Evolutionary conservation across 92 coral and sea anemone genomes (phyloP), one percentile per base, ranked within the genome.

Genomic region (Parazoanthus atlanticus): DNA sequence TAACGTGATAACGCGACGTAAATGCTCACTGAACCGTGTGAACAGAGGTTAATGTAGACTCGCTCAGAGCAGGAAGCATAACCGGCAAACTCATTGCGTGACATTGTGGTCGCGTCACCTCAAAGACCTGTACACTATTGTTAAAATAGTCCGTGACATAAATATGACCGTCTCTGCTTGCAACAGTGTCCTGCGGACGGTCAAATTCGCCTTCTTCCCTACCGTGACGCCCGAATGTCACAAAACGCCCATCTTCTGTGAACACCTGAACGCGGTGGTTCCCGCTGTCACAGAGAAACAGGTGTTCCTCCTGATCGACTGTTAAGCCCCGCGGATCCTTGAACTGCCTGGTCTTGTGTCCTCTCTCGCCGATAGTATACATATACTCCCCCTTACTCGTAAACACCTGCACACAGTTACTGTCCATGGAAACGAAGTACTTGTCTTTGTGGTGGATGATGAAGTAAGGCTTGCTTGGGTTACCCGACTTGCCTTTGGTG

Each of bases 251-350:
- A 47, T 95, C 98, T 21, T 82, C 88, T 26, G 94, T 84, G 85
- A 93, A 91, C 70, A 93, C 88, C 40, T 93, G 96, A 1, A 95
- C 90, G 29, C 98, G 94, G 78, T 95, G 98, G 76, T 95, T 93
- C 21, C 94, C 98, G 72, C 96, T 88, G 78, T 95, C 98, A 56
- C 98, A 93, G 26, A 95, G 93, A 29, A 93, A 74, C 81, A 95
- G 89, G 54, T 91, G 91, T 23, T 90, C 94, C 21, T 90, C 66
- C 16, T 88, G 58, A 38, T 95, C 96, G 26, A 95, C 90, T 15
- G 92, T 79, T 74, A 95, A 40, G 1, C 98, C 98, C 64, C 98
- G 86, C 12, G 98, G 98, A 2, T 95, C 98, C 75, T 92, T 90
- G 80, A 95, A 85, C 46, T 91, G 89, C 43, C 84, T 89, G 1